These are phyloP conservation scores for Apteryx owenii DNA, from an alignment of 2,113 vertebrate species.

Conservation along the genomic window DNA sequence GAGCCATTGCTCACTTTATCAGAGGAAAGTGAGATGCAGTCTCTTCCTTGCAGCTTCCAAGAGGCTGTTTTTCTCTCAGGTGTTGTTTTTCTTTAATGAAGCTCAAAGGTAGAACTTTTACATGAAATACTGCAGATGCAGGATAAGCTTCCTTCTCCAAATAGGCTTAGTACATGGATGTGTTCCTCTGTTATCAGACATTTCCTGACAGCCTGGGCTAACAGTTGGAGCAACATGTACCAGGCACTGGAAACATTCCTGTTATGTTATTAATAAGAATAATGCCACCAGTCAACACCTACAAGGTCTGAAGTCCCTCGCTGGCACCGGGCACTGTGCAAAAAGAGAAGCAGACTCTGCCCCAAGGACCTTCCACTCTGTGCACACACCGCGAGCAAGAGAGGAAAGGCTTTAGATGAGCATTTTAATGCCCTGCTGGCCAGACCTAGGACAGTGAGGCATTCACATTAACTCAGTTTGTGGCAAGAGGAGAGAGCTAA, in stretches of 20 bases:
- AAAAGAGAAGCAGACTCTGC: not conserved
- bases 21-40: not conserved
- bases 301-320: not conserved
- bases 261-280: accelerated
- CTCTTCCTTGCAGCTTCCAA: not conserved
- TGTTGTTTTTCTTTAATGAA: not conserved
- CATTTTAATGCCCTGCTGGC: not conserved
- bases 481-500: not conserved
- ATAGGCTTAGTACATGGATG: not conserved
- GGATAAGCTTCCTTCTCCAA: not conserved
- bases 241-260: not conserved
- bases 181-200: not conserved
- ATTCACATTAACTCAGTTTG: not conserved
- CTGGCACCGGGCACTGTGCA: not conserved
- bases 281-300: not conserved
- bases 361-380: not conserved
- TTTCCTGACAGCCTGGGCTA: not conserved
- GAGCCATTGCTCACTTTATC: not conserved
- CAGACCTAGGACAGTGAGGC: not conserved
- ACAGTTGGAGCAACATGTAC: not conserved
- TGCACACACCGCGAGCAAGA: accelerated
- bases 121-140: not conserved
- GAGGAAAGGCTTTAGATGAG: not conserved
- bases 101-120: not conserved
- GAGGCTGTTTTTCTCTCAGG: not conserved